Evolutionary conservation across 1,140 invertebrate genomes (phyloP).

Genomic region (Piezodorus guildinii): DNA sequence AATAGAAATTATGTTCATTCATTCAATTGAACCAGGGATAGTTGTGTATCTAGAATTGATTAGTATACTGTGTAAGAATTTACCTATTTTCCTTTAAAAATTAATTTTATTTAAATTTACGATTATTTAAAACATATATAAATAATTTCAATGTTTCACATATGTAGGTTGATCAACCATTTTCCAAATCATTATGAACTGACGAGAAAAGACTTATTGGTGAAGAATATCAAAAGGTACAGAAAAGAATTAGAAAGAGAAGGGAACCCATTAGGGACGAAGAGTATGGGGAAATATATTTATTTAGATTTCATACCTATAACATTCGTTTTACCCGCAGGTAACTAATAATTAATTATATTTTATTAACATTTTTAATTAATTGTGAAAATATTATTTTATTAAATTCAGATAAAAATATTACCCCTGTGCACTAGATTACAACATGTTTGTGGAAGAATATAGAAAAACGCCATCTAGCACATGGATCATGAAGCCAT

Average conservation of each 20-base stretch:
- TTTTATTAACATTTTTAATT: slow-evolving; percentile 1
- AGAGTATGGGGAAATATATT: slow-evolving; percentile 61
- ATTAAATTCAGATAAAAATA: too few species aligned
- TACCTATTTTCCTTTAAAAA: too few species aligned
- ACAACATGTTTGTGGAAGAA: slow-evolving; percentile 92
- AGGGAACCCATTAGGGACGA: slow-evolving; percentile 73
- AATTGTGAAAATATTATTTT: too few species aligned
- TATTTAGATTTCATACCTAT: slow-evolving; percentile 84
- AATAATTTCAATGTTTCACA: slow-evolving; percentile 2
- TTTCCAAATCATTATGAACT: slow-evolving; percentile 92
- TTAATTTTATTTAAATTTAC: too few species aligned
- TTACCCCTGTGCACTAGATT: slow-evolving; percentile 42
- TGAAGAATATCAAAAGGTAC: slow-evolving; percentile 93
- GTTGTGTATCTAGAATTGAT: too few species aligned
- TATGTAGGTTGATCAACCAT: slow-evolving; percentile 66
- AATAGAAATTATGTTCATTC: too few species aligned
- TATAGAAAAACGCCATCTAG: slow-evolving; percentile 81
- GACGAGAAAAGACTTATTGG: slow-evolving; percentile 84
- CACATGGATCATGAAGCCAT: slow-evolving; percentile 97
- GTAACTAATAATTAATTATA: slow-evolving; percentile 29
- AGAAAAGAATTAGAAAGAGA: slow-evolving; percentile 82
- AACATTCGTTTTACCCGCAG: slow-evolving; percentile 83
- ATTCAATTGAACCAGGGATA: too few species aligned
- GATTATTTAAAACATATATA: too few species aligned
- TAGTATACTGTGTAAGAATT: background rate